Base-by-base conservation (phyloP, 2,797 vertebrate genomes). In the Poeciliopsis turneri region DNA sequence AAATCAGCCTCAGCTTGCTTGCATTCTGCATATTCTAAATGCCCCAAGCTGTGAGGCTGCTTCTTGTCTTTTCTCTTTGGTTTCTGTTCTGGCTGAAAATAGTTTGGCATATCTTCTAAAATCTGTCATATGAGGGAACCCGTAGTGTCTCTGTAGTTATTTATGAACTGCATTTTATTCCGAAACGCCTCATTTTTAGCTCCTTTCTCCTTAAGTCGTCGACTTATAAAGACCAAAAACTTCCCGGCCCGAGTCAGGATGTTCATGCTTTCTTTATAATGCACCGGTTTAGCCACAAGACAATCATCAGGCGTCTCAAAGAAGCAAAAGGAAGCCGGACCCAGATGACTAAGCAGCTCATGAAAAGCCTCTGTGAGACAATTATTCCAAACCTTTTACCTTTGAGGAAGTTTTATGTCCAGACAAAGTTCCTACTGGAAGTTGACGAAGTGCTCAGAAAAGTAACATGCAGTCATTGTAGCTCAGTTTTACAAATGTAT, bases 21-120 rank as follows among this genome's bases (percentile, higher is more conserved):
- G 30, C 16, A 78, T 51, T 77, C 41, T 23, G 36, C n/a, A 51
- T 36, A 75, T 74, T 70, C 15, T 75, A 46, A 77, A 13, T 11
- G 0, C 57, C 66, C 41, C 45, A 12, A 45, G 39, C n/a, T 74
- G 33, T 3, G 41, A 70, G 18, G 10, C 9, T 59, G 1, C 15
- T 4, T 0, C 59, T 41, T 11, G 76, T 59, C 23, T 30, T 71
- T 78, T 61, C 5, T 9, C 76, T 30, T 59, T 16, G 66, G 36
- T 77, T 5, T 25, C 30, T 20, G 12, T 36, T 23, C 9, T 2
- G 25, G 47, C 10, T 76, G 30, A 69, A 78, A 43, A 28, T 70
- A 23, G 39, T 72, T 39, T 25, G 36, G 2, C 1, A 15, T 70
- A 11, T 78, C 68, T 59, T 0, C 20, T 41, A 36, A 59, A 75